Conservation (phyloP, 2,888 invertebrate species). For the Spatulosminthurus flaviceps region DNA sequence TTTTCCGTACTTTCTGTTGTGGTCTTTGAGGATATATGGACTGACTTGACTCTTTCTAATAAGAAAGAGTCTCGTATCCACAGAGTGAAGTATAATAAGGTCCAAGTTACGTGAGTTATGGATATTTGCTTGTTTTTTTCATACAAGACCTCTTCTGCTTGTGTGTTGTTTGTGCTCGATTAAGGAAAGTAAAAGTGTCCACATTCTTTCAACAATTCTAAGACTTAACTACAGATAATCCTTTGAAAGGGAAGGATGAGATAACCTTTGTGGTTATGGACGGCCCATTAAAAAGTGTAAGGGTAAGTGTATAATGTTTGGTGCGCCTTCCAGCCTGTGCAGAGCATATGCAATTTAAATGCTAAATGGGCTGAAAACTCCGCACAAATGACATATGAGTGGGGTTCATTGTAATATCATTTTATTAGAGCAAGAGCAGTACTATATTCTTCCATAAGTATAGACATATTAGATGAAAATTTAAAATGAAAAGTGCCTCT, state of each 20-base stretch:
- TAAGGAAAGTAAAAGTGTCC: slow-evolving; percentile 29
- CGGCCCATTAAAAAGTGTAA: background rate
- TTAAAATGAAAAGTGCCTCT: background rate
- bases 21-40: too few species aligned
- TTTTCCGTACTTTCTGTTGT: background rate
- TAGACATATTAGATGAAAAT: too few species aligned
- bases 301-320: background rate
- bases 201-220: slow-evolving; percentile 15
- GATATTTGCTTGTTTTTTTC: slow-evolving; percentile 2
- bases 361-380: background rate
- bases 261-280: slow-evolving; percentile 28
- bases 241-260: slow-evolving; percentile 2
- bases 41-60: background rate
- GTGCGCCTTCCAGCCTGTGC: background rate
- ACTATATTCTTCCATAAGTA: background rate
- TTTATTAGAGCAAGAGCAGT: slow-evolving; percentile 3
- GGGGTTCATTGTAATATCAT: slow-evolving; percentile 6
- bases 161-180: background rate
- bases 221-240: background rate
- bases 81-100: background rate
- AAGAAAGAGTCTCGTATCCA: background rate
- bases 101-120: slow-evolving; percentile 9
- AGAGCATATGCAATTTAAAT: background rate
- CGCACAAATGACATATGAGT: background rate
- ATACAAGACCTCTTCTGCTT: background rate